Percentiles rank a stretch among this genome's conserved stretches.
These are phyloP conservation scores for Cathartes aura DNA, from an alignment of 2,113 vertebrate genomes.

Conservation along the genomic window DNA sequence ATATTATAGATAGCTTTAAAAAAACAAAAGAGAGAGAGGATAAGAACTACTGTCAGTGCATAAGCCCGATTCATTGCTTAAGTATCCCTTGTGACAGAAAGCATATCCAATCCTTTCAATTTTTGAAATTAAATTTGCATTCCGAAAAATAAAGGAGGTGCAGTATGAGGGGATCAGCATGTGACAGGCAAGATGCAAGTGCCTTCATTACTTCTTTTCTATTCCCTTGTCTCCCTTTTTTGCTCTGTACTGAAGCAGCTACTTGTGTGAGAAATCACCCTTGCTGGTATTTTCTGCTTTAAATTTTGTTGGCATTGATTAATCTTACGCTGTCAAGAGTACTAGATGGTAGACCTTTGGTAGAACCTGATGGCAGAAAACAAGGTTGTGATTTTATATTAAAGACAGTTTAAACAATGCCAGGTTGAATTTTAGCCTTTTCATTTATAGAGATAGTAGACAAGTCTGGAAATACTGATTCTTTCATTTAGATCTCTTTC, in stretches of 20 bases:
- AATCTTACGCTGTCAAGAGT: background rate
- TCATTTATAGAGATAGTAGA: background rate
- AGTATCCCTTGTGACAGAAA: background rate
- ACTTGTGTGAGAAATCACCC: background rate
- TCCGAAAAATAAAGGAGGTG: background rate
- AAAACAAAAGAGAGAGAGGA: rapidly evolving
- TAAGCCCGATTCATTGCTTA: background rate
- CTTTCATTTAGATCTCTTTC: background rate
- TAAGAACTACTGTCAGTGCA: background rate
- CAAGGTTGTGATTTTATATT: background rate
- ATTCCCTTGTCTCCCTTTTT: background rate
- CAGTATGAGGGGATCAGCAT: background rate
- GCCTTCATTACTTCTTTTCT: background rate
- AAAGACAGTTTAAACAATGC: background rate
- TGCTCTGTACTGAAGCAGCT: background rate
- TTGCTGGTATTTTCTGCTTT: background rate
- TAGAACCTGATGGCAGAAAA: background rate
- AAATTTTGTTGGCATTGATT: background rate
- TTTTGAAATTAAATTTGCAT: background rate
- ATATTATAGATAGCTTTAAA: background rate
- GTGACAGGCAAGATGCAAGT: background rate
- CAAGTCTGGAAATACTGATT: background rate
- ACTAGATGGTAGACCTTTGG: background rate
- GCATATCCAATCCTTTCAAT: background rate
- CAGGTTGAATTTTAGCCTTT: background rate